Evolutionary conservation across 1,140 invertebrate genomes (phyloP), one percentile per base, ranked within the genome.

Genomic region (Lucilia sericata): DNA sequence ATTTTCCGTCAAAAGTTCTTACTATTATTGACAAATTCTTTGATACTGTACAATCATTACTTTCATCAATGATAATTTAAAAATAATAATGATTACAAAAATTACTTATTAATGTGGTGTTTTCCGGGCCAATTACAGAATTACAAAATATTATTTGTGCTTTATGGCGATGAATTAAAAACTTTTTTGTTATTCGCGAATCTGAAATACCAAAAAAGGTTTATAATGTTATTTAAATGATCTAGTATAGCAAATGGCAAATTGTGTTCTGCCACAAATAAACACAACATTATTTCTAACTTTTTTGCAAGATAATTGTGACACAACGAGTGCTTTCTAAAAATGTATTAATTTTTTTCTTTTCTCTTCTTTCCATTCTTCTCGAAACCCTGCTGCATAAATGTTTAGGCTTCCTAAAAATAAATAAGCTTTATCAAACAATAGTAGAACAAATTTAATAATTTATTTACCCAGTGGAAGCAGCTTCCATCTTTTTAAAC

Each of bases 221-320:
- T 75, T 75, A 75, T 34, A 34, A 75, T 34, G 25, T 34, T 25
- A 34, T 75, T 75, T 30, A 75, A 34, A 34, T 75, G 74, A 5
- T 75, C 74, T 12, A 75, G 21, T 34, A 75, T 75, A 3, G 74
- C 34, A 30, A 75, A 75, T 14, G 74, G 25, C 74, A 75, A 34
- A 75, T 75, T 55, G 17, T 55, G 51, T n/a, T 55, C 51, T n/a
- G 51, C 51, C 51, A 55, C 51, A 55, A 55, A 55, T n/a, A 55
- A 17, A 17, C 13, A 2, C 5, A 55, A n/a, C 51, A 55, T 55
- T 49, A 49, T 49, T 14, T 49, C 49, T 74, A 74, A 74, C 21
- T 74, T 74, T 12, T 74, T 74, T 21, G 70, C 70, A 3, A 19
- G 25, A 30, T 30, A 1, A 21, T 25, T 49, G 49, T 49, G 49